Conservation (phyloP, 2,888 invertebrate genomes). For the Hylaea fasciaria region DNA sequence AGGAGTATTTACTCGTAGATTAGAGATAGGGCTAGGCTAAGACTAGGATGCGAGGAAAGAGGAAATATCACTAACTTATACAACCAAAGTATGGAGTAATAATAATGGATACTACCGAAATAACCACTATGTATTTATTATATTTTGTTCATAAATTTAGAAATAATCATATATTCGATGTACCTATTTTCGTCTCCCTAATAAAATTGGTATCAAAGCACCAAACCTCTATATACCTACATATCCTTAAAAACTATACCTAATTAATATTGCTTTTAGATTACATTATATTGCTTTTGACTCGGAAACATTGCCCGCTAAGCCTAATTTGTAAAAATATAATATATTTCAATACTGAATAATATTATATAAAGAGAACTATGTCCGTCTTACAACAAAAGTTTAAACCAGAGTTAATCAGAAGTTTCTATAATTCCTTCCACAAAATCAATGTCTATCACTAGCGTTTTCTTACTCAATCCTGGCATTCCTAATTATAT, state of each 20-base stretch:
- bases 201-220: conserved; percentile 71
- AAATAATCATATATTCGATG: conserved; percentile 73
- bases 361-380: conserved; percentile 54
- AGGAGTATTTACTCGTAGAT: conserved; percentile 59
- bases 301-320: conserved; percentile 72
- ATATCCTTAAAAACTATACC: conserved; percentile 67
- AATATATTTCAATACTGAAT: conserved; percentile 39
- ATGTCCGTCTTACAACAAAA: too few relatives aligned
- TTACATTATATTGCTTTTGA: conserved; percentile 81
- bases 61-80: conserved; percentile 33
- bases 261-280: conserved; percentile 80
- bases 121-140: conserved; percentile 31
- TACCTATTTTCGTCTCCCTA: conserved; percentile 61
- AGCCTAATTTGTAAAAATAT: conserved; percentile 64
- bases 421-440: too few relatives aligned
- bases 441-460: too few relatives aligned
- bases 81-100: conserved; percentile 31
- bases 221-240: conserved; percentile 76
- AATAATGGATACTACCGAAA: conserved; percentile 18
- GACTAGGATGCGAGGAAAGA: conserved; percentile 48
- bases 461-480: too few relatives aligned
- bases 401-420: too few relatives aligned
- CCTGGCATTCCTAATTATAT: too few relatives aligned
- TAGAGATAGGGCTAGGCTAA: conserved; percentile 54
- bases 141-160: conserved; percentile 36